Base-by-base conservation (phyloP, 1,140 invertebrate genomes). In the Caerostris extrusa region DNA sequence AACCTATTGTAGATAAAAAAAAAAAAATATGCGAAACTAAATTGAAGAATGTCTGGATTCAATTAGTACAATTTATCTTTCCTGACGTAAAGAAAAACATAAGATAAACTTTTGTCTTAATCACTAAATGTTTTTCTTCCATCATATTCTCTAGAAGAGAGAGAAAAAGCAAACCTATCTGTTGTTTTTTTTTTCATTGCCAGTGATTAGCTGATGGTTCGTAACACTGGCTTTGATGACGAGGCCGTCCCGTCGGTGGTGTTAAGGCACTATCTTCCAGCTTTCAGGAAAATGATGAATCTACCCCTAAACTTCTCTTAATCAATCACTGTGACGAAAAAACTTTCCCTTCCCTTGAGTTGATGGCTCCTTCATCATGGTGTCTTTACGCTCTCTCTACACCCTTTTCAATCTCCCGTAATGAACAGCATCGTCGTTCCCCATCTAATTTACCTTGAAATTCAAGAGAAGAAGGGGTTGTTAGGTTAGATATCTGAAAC, bases 321-420 rank as follows among this genome's bases (percentile, higher is more conserved):
- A 88, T 88, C 86, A 88, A 88, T 88, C 86, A 64, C 60, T 7
- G 60, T 57, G 86, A 88, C 58, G 61, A 64, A 88, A 88, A 85
- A 88, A 55, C 55, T 88, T 64, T 58, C 17, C 53, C 19, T 82
- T 6, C 83, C 83, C 58, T 85, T 56, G 83, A 60, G 57, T 57
- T 85, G 83, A 85, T 85, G 83, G 71, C 71, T 77, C 71, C 71
- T 77, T 77, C 71, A 77, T 77, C 71, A 77, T 7, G 71, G 53
- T 77, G 71, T 77, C 71, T 53, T 77, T 34, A 34, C 34, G 34
- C 34, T 34, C 34, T 34, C 34, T 50, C 53, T 10, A 64, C 61
- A 77, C 17, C 83, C 57, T 17, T 85, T 56, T 50, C 83, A 85
- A 60, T 85, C 83, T 56, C 3, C 83, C 10, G 56, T 85, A 85